Base-by-base conservation (phyloP, 2,113 vertebrate species). In the Todiramphus chloris region DNA sequence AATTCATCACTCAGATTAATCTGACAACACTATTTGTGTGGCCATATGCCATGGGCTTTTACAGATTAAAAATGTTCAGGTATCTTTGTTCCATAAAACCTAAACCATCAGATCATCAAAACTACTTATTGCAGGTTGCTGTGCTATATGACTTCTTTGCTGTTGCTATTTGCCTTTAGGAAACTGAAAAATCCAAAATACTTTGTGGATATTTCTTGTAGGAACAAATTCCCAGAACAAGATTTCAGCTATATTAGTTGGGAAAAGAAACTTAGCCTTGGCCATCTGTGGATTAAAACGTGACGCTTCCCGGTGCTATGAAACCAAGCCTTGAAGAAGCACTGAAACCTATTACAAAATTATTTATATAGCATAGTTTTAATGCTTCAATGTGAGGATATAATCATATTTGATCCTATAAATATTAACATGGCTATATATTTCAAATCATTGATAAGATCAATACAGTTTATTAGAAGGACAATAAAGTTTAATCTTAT, bases 361-460 rank as follows among this genome's bases (percentile, higher is more conserved):
- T 55, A 13, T 75, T 1, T 39, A 11, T 46, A 60, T 39, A 43
- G 88, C 80, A 80, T 63, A 9, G 24, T 77, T 9, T 50, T 92
- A 90, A 28, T 93, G 41, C 30, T 87, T 83, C n/a, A 37, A 9
- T 76, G 30, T 62, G 37, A 91, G 46, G 13, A 43, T 44, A 70
- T 80, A 88, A 85, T 72, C 4, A 31, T 69, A 90, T 79, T 86
- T 90, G 46, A 80, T 59, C 13, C 2, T 46, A 33, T 76, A 89
- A 63, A 85, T 83, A 76, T 92, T 95, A 88, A 80, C 1, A 1
- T 55, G 37, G n/a, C 15, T 81, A 62, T 77, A 27, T 74, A 88
- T 87, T 79, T 89, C 48, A 92, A 79, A 75, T 82, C 5, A 92
- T 27, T 87, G 53, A 83, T 90, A 93, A 75, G n/a, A 60, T 84